Conservation (phyloP, 1,140 invertebrate species). For the Brachionus paranguensis region DNA sequence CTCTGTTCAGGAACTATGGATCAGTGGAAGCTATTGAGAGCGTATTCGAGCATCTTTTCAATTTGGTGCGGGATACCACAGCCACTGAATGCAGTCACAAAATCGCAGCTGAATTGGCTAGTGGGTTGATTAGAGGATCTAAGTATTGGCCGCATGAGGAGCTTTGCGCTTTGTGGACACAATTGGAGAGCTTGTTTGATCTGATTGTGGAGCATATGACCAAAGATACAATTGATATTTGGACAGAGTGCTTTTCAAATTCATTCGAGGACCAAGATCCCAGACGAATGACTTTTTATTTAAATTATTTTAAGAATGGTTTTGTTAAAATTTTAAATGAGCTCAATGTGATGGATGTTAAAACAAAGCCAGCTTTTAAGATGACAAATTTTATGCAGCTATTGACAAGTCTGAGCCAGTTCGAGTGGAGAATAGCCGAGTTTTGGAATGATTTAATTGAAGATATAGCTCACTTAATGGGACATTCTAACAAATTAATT, state of each 20-base stretch:
- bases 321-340: neutral
- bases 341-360: neutral
- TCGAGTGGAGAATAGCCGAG: constrained; percentile 66
- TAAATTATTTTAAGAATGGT: neutral
- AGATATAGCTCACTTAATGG: constrained; percentile 62
- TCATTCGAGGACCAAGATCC: constrained; percentile 65
- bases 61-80: constrained; percentile 65
- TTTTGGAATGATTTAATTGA: constrained; percentile 60
- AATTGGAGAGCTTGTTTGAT: neutral
- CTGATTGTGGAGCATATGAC: neutral
- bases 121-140: constrained; percentile 68
- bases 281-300: constrained; percentile 47
- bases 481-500: constrained; percentile 70
- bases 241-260: neutral
- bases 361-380: neutral
- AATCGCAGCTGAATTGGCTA: constrained; percentile 75
- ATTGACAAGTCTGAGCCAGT: constrained; percentile 51
- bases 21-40: constrained; percentile 58
- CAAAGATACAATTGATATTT: neutral
- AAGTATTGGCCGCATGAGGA: constrained; percentile 74
- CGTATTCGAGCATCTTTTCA: constrained; percentile 63
- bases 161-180: constrained; percentile 46
- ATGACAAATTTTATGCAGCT: neutral
- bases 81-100: constrained; percentile 69
- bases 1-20: constrained; percentile 73